Evolutionary conservation across 2,113 vertebrate species (phyloP).

Genomic region (Ginglymostoma cirratum): DNA sequence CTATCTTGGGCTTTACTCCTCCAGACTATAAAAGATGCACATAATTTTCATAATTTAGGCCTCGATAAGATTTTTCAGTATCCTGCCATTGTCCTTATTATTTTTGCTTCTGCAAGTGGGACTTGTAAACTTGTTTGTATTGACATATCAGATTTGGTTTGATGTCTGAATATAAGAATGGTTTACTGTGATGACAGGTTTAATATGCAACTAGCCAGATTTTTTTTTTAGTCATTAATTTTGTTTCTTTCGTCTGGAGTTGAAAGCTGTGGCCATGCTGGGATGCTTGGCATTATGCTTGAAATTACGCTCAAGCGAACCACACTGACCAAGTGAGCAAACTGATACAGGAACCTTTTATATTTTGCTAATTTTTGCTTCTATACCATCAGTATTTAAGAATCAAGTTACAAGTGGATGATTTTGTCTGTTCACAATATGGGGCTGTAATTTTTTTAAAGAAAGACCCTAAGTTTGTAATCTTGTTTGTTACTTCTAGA

Average conservation of each 20-base stretch:
- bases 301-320: neutral
- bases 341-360: neutral
- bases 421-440: neutral
- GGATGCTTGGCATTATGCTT: neutral
- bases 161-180: neutral
- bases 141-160: neutral
- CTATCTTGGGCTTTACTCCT: neutral
- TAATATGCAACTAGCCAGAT: neutral
- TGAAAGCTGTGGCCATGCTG: neutral
- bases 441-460: neutral
- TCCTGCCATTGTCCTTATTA: neutral
- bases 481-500: neutral
- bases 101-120: neutral
- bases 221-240: no score
- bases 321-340: neutral
- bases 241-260: neutral
- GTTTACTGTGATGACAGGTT: neutral
- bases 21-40: neutral
- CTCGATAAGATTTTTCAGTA: neutral
- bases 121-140: neutral
- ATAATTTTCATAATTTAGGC: neutral
- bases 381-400: neutral
- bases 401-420: neutral
- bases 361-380: neutral
- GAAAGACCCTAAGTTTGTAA: neutral